Evolutionary conservation across 2,113 vertebrate species (phyloP).

Genomic region (Odocoileus virginianus): DNA sequence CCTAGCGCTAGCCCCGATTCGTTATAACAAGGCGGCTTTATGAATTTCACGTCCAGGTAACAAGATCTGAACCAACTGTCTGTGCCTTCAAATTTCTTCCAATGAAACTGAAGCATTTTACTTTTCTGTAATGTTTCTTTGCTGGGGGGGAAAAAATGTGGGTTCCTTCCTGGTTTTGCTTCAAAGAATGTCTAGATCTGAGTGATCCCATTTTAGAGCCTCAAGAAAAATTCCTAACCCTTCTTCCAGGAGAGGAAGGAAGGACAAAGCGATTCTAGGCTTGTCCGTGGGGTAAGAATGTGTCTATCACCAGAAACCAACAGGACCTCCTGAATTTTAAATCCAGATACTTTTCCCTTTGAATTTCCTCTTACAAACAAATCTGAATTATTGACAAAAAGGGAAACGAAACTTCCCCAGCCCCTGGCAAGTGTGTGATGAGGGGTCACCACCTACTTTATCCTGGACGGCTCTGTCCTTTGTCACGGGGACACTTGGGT

Average conservation of each 20-base stretch:
- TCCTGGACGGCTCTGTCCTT: accelerated
- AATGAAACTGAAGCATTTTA: neutral
- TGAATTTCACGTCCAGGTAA: accelerated
- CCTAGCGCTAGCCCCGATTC: accelerated
- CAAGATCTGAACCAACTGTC: neutral
- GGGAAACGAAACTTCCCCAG: accelerated
- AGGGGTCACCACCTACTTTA: accelerated
- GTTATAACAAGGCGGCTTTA: neutral
- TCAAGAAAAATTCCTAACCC: neutral
- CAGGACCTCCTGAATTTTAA: neutral
- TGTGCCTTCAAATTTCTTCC: neutral
- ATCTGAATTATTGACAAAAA: neutral
- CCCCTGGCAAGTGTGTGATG: accelerated
- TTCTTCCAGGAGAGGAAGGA: neutral
- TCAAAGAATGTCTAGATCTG: neutral
- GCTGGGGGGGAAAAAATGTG: accelerated
- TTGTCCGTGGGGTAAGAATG: accelerated
- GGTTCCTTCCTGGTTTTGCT: neutral
- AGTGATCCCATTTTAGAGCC: neutral
- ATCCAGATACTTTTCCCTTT: neutral
- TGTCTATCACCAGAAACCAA: accelerated
- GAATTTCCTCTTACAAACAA: neutral
- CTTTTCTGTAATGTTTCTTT: neutral
- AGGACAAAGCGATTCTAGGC: accelerated
- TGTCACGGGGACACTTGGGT: accelerated